Percentiles rank a stretch among this genome's conserved stretches.
These are phyloP conservation scores for Nysson spinosus DNA, from an alignment of 2,888 invertebrate genomes.

Conservation along the genomic window DNA sequence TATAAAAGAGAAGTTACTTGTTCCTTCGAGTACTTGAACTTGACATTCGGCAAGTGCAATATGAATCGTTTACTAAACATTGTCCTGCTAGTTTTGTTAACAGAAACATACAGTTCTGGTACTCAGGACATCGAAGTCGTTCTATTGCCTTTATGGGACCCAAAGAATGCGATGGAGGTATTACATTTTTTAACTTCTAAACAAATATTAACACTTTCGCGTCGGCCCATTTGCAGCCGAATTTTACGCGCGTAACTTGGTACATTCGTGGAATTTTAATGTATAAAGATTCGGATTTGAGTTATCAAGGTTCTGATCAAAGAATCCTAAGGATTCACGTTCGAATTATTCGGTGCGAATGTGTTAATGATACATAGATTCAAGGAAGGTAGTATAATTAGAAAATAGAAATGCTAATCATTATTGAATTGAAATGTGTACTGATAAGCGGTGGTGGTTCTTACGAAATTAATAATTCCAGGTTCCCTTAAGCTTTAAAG, in stretches of 20 bases:
- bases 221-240: no score
- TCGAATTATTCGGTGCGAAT: no score
- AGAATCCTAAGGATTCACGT: no score
- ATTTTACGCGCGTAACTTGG: neutral
- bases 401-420: no score
- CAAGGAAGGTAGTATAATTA: no score
- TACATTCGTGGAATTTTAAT: no score
- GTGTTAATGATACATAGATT: no score
- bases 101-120: slow-evolving; percentile 10
- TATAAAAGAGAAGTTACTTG: slow-evolving; percentile 53
- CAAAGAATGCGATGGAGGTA: slow-evolving; percentile 47
- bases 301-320: no score
- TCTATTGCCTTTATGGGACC: slow-evolving; percentile 58
- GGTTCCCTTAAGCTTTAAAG: slow-evolving; percentile 69
- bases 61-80: slow-evolving; percentile 48
- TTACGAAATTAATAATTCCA: slow-evolving; percentile 48
- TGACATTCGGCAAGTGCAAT: slow-evolving; percentile 42
- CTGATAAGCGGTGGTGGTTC: neutral
- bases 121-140: slow-evolving; percentile 59
- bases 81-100: slow-evolving; percentile 39
- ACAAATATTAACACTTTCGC: neutral
- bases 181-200: neutral
- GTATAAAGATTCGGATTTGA: no score
- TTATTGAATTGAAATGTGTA: neutral
- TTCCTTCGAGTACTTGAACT: slow-evolving; percentile 49